Evolutionary conservation across 2,888 invertebrate species (phyloP).

Genomic region (Drosophila borborema): DNA sequence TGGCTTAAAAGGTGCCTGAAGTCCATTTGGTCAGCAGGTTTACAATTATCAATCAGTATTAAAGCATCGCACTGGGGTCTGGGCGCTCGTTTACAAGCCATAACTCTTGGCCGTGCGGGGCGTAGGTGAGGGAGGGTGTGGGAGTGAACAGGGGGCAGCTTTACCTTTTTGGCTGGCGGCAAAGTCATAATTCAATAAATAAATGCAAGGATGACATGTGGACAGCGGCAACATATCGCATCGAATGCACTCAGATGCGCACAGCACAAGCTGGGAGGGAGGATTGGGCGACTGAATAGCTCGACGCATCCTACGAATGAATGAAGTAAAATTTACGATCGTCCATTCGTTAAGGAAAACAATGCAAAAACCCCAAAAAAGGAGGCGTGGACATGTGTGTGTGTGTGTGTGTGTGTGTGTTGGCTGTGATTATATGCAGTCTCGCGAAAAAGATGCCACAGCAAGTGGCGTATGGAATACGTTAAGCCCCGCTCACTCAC

Average conservation of each 20-base stretch:
- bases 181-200: conserved; percentile 82
- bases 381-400: not conserved
- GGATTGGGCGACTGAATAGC: conserved; percentile 20
- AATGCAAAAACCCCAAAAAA: conserved; percentile 38
- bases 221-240: conserved; percentile 80
- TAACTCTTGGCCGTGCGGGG: conserved; percentile 20
- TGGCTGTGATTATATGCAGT: conserved; percentile 69
- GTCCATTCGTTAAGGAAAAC: conserved; percentile 65
- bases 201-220: conserved; percentile 82
- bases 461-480: conserved; percentile 38
- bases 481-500: conserved; percentile 37
- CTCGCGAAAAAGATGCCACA: conserved; percentile 51
- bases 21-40: conserved; percentile 8
- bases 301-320: conserved; percentile 49
- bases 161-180: conserved; percentile 35
- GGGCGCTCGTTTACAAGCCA: conserved; percentile 44
- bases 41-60: conserved; percentile 55
- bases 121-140: too few relatives aligned
- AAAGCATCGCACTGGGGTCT: conserved; percentile 29
- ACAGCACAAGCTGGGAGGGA: conserved; percentile 27
- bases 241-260: conserved; percentile 74
- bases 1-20: not conserved
- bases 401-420: conserved; percentile 18
- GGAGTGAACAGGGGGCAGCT: not conserved
- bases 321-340: conserved; percentile 77